Percentiles rank a stretch among this genome's conserved stretches.
Evolutionary conservation across 2,113 vertebrate genomes (phyloP).

Genomic region (Rhabdomys dilectus): DNA sequence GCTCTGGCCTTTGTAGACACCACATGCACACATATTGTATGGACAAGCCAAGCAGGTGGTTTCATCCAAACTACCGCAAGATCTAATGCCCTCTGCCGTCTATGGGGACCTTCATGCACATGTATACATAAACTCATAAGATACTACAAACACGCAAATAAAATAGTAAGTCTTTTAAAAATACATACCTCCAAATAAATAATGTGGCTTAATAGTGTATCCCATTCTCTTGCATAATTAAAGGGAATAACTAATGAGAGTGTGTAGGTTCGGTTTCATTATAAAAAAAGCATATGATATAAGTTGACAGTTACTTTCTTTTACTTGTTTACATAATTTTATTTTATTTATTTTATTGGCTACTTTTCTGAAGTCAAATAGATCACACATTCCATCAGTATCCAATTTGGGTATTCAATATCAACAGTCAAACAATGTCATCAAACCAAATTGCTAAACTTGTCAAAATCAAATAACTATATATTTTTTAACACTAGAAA

Average conservation of each 20-base stretch:
- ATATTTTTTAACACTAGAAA: slow-evolving; percentile 56
- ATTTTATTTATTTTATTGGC: slow-evolving; percentile 77
- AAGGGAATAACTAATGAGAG: slow-evolving; percentile 86
- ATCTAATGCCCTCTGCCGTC: not conserved
- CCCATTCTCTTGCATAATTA: slow-evolving; percentile 84
- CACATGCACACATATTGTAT: not conserved
- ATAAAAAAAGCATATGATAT: slow-evolving; percentile 84
- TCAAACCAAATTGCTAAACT: slow-evolving; percentile 6
- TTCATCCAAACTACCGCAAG: not conserved
- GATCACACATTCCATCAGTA: slow-evolving; percentile 78
- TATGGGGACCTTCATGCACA: not conserved
- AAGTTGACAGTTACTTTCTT: slow-evolving; percentile 87
- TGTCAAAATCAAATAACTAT: slow-evolving; percentile 68
- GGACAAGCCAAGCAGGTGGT: no score
- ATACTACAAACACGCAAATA: not conserved
- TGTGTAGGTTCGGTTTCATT: slow-evolving; percentile 83
- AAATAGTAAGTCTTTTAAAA: not conserved
- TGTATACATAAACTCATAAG: not conserved
- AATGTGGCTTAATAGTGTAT: slow-evolving; percentile 81
- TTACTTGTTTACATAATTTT: slow-evolving; percentile 88
- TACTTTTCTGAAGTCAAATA: slow-evolving; percentile 81
- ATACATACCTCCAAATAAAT: slow-evolving; percentile 74
- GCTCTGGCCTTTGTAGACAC: not conserved
- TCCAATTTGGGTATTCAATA: slow-evolving; percentile 59
- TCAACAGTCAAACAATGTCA: slow-evolving; percentile 78